phyloP scores from a whole-genome alignment of 37 sponge, comb jelly and placozoan species.

The Aphrocallistes beatrix region DNA sequence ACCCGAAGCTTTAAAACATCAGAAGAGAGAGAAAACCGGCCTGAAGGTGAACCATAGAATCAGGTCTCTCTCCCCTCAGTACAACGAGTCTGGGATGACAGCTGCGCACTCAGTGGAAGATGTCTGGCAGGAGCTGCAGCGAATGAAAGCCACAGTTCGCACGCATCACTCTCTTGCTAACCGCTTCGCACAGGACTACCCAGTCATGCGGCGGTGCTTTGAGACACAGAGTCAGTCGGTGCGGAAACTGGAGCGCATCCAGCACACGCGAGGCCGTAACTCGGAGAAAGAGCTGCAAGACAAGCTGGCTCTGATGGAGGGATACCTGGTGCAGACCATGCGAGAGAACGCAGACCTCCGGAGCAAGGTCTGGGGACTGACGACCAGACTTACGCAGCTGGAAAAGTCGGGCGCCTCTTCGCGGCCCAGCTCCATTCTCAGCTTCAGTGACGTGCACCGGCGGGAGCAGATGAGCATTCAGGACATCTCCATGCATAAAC shows the following conservation, averaged over 20 bases:
- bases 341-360: slow-evolving; percentile 5
- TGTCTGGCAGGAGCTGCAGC: background rate
- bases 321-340: slow-evolving; percentile 5
- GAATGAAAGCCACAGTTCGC: background rate
- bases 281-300: background rate
- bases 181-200: background rate
- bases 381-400: background rate
- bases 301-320: slow-evolving; percentile 12
- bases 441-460: background rate
- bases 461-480: background rate
- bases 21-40: background rate
- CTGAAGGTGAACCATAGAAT: background rate
- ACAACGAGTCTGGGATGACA: background rate
- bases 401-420: background rate
- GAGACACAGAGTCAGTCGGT: background rate
- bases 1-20: background rate
- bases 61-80: background rate
- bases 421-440: background rate
- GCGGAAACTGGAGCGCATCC: background rate
- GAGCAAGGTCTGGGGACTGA: slow-evolving; percentile 13
- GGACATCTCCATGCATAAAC: background rate
- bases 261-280: background rate
- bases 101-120: background rate
- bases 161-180: background rate
- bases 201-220: slow-evolving; percentile 6